These are phyloP conservation scores for Sardina pilchardus DNA, from an alignment of 2,113 vertebrate species.

Conservation along the genomic window DNA sequence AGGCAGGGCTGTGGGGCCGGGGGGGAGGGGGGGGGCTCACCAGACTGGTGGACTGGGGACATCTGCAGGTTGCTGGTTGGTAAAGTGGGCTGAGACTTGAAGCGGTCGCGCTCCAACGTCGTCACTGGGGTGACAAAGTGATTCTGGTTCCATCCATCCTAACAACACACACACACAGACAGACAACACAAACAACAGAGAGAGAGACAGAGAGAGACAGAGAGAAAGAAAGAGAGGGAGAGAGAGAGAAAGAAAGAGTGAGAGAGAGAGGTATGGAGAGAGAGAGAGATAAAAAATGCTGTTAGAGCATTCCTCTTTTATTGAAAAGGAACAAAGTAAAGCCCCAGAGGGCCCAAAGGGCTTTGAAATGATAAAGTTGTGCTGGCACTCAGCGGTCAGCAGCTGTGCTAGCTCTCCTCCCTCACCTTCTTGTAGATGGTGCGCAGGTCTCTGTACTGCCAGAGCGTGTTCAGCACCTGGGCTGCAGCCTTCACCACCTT, in stretches of 20 bases:
- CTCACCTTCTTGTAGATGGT: constrained; percentile 98
- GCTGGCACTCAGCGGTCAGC: background rate
- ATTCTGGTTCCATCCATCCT: constrained; percentile 99
- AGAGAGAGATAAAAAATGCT: background rate
- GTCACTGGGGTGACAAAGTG: constrained; percentile 97
- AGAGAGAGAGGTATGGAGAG: too few species aligned
- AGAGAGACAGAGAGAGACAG: background rate
- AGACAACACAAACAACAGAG: background rate
- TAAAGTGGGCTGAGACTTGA: constrained; percentile 92
- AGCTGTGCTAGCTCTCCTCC: background rate
- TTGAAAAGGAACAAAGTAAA: background rate
- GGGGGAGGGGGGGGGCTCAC: constrained; percentile 65
- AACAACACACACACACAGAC: constrained; percentile 38
- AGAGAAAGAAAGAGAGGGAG: background rate
- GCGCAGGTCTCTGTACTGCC: constrained; percentile 96
- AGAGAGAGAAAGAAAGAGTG: too few species aligned
- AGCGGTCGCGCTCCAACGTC: constrained; percentile 90
- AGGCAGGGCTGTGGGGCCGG: background rate
- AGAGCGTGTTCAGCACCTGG: constrained; percentile 95
- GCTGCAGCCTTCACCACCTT: constrained; percentile 97
- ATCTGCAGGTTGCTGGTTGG: constrained; percentile 88
- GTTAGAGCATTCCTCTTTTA: constrained; percentile 2
- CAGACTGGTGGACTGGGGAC: constrained; percentile 92
- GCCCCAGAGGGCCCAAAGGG: background rate
- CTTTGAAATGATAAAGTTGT: background rate